Percentiles rank a stretch among this genome's conserved stretches.
These are phyloP conservation scores for Aptenodytes forsteri DNA, from an alignment of 2,113 vertebrate species.

Conservation along the genomic window DNA sequence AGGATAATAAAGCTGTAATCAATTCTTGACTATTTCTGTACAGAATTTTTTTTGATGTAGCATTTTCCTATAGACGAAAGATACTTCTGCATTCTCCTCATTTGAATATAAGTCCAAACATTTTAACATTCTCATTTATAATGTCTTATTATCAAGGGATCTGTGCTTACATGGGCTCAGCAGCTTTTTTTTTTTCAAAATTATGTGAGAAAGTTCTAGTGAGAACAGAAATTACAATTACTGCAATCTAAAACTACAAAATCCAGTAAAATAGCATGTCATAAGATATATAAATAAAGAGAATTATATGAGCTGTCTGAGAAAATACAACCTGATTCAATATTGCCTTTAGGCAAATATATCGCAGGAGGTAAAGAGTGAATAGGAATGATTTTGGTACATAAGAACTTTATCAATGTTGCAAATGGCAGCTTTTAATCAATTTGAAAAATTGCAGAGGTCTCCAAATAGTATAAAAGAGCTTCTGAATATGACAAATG, in stretches of 20 bases:
- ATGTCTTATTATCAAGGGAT: background rate
- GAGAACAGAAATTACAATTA: background rate
- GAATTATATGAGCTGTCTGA: background rate
- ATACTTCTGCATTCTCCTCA: background rate
- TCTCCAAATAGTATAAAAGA: constrained; percentile 42
- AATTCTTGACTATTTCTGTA: background rate
- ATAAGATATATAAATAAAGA: background rate
- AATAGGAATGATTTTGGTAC: constrained; percentile 47
- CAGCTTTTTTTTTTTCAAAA: background rate
- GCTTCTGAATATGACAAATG: constrained; percentile 65
- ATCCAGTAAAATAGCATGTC: background rate
- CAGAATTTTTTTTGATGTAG: background rate
- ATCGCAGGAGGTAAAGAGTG: background rate
- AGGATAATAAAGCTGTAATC: background rate
- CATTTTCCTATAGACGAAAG: background rate
- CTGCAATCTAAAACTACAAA: background rate
- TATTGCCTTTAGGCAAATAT: background rate
- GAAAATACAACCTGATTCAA: background rate
- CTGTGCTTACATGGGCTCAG: background rate
- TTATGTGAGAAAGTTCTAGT: background rate
- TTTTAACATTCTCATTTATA: background rate
- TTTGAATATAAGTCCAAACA: background rate
- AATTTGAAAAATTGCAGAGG: constrained; percentile 60
- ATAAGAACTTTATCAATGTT: constrained; percentile 43
- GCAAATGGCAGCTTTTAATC: constrained; percentile 65